These are phyloP conservation scores for Anastatus disparis DNA, from an alignment of 1,140 invertebrate genomes.

Conservation along the genomic window DNA sequence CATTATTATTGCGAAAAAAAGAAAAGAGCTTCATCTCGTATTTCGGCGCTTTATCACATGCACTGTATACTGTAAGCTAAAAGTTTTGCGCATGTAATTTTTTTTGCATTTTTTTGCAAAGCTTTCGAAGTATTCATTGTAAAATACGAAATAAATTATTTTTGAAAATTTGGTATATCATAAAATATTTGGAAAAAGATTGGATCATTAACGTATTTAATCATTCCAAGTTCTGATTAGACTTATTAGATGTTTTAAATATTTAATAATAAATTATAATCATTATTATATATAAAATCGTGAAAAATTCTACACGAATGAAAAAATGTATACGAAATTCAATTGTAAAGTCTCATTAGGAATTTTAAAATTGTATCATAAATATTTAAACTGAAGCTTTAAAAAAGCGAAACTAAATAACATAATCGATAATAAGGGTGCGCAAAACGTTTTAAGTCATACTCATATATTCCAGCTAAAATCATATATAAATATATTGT, in stretches of 20 bases:
- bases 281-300: neutral
- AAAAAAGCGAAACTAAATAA: too few relatives aligned
- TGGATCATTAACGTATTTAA: constrained; percentile 2
- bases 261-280: constrained; percentile 16
- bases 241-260: constrained; percentile 5
- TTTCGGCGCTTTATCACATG: constrained; percentile 1
- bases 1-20: neutral
- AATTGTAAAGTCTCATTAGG: constrained; percentile 15
- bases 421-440: too few relatives aligned
- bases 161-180: neutral
- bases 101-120: constrained; percentile 10
- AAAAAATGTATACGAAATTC: constrained; percentile 1
- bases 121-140: neutral
- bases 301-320: neutral
- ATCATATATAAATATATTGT: too few relatives aligned
- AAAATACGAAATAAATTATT: neutral
- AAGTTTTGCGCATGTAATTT: neutral
- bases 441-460: too few relatives aligned
- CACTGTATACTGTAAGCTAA: neutral
- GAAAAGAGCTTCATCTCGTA: neutral
- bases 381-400: too few relatives aligned
- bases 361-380: constrained; percentile 3
- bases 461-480: too few relatives aligned
- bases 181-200: constrained; percentile 30
- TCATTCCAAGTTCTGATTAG: constrained; percentile 34